Evolutionary conservation across 2,888 invertebrate species (phyloP).

Genomic region (Lepetodrilus schrolli): DNA sequence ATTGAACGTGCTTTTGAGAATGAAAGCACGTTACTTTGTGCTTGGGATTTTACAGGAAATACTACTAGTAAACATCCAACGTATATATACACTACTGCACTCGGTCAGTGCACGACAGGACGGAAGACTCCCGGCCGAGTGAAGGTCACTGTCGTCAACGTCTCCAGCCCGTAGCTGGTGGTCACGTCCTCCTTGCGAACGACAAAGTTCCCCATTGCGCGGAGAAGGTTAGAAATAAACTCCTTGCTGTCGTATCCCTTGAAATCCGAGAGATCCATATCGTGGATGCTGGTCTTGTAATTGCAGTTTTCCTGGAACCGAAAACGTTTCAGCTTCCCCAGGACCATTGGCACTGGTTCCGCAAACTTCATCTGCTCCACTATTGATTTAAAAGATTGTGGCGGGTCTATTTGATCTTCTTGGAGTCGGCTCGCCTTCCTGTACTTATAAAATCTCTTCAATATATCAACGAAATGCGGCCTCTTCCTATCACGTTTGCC

Average conservation of each 20-base stretch:
- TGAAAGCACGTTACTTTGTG: no score
- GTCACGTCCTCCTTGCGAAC: slow-evolving; percentile 34
- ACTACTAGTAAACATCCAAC: no score
- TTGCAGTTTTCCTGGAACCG: not conserved
- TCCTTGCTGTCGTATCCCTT: not conserved
- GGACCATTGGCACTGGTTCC: not conserved
- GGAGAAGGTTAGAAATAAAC: not conserved
- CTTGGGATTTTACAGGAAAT: no score
- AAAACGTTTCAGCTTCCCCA: slow-evolving; percentile 3
- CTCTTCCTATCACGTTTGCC: slow-evolving; percentile 19
- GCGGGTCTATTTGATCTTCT: no score
- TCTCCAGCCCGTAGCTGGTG: slow-evolving; percentile 13
- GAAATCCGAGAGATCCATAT: slow-evolving; percentile 27
- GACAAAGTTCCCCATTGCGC: slow-evolving; percentile 35
- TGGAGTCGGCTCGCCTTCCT: not conserved
- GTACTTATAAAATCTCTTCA: slow-evolving; percentile 12
- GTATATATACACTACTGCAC: no score
- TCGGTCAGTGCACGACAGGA: no score
- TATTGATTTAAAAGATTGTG: no score
- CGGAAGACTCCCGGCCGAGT: slow-evolving; percentile 22
- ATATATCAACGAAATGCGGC: not conserved
- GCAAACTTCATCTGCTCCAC: not conserved
- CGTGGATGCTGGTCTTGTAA: not conserved
- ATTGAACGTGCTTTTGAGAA: no score
- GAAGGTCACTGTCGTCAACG: slow-evolving; percentile 34